Evolutionary conservation across 2,113 vertebrate species (phyloP).

Genomic region (Chionodraco myersi): DNA sequence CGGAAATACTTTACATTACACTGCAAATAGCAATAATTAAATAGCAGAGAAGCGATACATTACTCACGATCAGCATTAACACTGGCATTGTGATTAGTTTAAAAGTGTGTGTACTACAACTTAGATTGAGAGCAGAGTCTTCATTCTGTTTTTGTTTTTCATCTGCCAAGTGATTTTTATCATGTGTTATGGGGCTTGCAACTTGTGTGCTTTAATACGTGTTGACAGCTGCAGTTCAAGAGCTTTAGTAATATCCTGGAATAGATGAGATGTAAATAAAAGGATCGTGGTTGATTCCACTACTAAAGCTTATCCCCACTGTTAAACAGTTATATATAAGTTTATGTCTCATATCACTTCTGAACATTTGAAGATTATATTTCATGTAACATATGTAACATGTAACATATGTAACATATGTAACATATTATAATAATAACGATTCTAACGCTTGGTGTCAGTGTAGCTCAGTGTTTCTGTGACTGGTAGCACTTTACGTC

Average conservation of each 20-base stretch:
- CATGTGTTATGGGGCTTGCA: neutral
- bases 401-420: too few relatives aligned
- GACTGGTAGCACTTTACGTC: slow-evolving; percentile 14
- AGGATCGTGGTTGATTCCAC: neutral
- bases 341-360: neutral
- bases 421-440: too few relatives aligned
- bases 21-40: too few relatives aligned
- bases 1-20: too few relatives aligned
- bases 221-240: too few relatives aligned
- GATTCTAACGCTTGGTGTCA: slow-evolving; percentile 61
- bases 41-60: neutral
- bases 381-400: too few relatives aligned
- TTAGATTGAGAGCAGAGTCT: neutral
- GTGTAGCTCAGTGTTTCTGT: slow-evolving; percentile 43
- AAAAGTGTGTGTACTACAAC: neutral
- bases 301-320: neutral
- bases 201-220: neutral
- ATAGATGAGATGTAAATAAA: neutral
- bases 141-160: neutral
- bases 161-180: fast-evolving
- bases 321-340: neutral
- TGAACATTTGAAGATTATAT: neutral
- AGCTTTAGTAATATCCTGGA: too few relatives aligned
- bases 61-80: neutral
- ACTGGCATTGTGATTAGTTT: too few relatives aligned